Conservation (phyloP, 2,113 vertebrate genomes). For the Gymnarchus niloticus region DNA sequence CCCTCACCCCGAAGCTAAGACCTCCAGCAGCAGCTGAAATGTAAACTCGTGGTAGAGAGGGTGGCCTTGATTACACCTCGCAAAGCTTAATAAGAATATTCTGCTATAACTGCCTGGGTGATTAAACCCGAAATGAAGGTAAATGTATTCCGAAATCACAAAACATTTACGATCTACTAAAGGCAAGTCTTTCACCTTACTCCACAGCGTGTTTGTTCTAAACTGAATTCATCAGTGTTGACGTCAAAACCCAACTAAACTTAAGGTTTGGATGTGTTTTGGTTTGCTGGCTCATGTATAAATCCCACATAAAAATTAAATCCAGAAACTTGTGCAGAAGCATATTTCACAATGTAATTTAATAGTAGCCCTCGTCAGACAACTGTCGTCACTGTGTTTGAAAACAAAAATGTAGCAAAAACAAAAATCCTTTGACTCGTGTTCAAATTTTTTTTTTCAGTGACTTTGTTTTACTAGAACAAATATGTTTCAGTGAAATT, state of each 20-base stretch:
- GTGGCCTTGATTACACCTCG: not conserved
- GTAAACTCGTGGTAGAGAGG: not conserved
- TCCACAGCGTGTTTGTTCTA: too few species aligned
- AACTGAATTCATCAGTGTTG: not conserved
- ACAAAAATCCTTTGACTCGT: not conserved
- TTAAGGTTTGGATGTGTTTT: not conserved
- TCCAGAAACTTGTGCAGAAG: not conserved
- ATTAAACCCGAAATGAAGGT: not conserved
- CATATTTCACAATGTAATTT: not conserved
- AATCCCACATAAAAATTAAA: not conserved
- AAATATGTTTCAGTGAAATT: not conserved
- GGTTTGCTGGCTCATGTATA: not conserved
- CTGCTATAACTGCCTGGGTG: not conserved
- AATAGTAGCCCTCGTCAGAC: not conserved
- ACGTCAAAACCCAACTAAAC: not conserved
- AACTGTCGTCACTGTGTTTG: too few species aligned
- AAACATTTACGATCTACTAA: not conserved
- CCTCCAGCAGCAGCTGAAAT: conserved; percentile 4
- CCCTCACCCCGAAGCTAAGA: too few species aligned
- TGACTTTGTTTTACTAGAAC: too few species aligned
- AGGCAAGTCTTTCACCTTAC: not conserved
- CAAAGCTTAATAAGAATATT: not conserved
- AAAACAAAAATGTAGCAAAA: not conserved
- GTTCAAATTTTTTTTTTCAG: not conserved
- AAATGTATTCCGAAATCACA: not conserved